Evolutionary conservation across 2,888 invertebrate species (phyloP).

Genomic region (Matsumyia berberina): DNA sequence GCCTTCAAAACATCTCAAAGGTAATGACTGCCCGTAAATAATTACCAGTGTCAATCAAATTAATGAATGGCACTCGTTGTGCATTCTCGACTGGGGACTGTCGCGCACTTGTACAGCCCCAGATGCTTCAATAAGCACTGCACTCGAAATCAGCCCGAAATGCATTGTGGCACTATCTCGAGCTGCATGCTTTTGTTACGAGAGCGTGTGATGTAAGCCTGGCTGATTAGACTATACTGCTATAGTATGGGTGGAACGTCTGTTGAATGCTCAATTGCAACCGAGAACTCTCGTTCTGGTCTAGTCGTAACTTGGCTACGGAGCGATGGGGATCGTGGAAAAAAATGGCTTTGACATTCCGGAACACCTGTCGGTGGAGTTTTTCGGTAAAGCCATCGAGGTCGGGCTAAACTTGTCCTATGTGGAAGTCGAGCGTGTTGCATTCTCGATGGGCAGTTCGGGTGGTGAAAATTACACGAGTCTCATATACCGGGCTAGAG

Average conservation of each 20-base stretch:
- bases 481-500: constrained; percentile 57
- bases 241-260: background rate
- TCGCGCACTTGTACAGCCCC: background rate
- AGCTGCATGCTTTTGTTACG: background rate
- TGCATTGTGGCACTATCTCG: background rate
- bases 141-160: background rate
- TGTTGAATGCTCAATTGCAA: background rate
- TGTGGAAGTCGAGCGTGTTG: constrained; percentile 41
- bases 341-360: constrained; percentile 60
- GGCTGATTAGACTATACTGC: background rate
- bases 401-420: constrained; percentile 56
- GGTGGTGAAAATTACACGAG: constrained; percentile 75
- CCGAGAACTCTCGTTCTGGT: too few relatives aligned
- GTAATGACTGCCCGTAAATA: background rate
- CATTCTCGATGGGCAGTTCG: constrained; percentile 66
- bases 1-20: background rate
- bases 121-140: background rate
- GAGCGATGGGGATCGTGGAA: constrained; percentile 59
- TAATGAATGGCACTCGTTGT: constrained; percentile 15
- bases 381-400: constrained; percentile 66
- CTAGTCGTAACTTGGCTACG: constrained; percentile 72
- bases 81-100: background rate
- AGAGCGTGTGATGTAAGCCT: background rate
- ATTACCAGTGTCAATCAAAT: constrained; percentile 14
- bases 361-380: constrained; percentile 55